Base-by-base conservation (phyloP, 2,113 vertebrate genomes). In the Dasyprocta punctata region DNA sequence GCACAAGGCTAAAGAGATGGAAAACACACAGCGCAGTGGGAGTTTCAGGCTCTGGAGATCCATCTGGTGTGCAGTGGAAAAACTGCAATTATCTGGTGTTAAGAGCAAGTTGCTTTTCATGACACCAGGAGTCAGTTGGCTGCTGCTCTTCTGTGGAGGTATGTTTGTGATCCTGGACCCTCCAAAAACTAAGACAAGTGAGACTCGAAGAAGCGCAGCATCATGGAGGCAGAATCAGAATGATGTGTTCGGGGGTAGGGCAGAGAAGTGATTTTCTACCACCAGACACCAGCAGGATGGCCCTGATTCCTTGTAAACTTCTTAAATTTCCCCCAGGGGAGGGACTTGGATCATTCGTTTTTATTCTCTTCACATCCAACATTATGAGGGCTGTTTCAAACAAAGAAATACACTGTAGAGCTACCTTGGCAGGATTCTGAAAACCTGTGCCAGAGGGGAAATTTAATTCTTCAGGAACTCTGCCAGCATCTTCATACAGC, bases 271-370 rank as follows among this genome's bases (percentile, higher is more conserved):
- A 33, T n/a, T 36, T 36, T 13, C 5, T 10, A 44, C 36, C 44
- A 14, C 3, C 36, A 36, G 26, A n/a, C 9, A 26, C 13, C 5
- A 26, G n/a, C 30, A 58, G 3, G 9, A 19, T 0, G 3, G 2
- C 47, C 13, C 3, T 4, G 26, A 38, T 10, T 30, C 33, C 65
- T 73, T 10, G 4, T 3, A 13, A 3, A 0, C 28, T 3, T 2
- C 49, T 3, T 7, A 2, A 12, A 0, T 19, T 28, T 20, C 2
- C 14, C 44, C 22, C 38, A 47, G 69, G 22, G 69, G 24, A 33
- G n/a, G 19, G 69, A 52, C 6, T 7, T 3, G n/a, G 7, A 38
- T 3, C 1, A 10, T 1, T 36, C 28, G 17, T 60, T 86, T 80
- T 22, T 54, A 63, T n/a, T 22, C 36, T n/a, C n/a, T 63, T n/a